Evolutionary conservation across 2,113 vertebrate genomes (phyloP), one percentile per base, ranked within the genome.

Genomic region (Syngnathus floridae): DNA sequence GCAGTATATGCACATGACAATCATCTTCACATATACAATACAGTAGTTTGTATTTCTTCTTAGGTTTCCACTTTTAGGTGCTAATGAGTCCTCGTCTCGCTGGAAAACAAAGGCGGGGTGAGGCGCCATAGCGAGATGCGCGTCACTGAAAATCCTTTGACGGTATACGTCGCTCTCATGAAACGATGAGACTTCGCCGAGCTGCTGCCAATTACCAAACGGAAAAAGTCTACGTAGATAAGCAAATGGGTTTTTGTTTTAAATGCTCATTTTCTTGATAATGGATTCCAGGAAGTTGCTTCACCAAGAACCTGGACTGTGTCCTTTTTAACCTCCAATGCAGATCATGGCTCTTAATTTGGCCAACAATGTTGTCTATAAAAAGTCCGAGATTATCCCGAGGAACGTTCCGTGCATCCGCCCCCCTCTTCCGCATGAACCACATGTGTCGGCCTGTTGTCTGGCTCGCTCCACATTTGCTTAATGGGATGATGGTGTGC

Each of bases 401-500:
- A 31, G 3, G 26, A 31, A 31, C 68, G 58, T 41, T 43, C 17
- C 70, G 56, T 68, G 64, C 14, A 63, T 70, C 57, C 61, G 66
- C 59, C 49, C 64, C 63, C 65, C 4, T 63, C 31, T 57, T 63
- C 68, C 59, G 76, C 70, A 12, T 40, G 6, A 48, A 64, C 46
- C n/a, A 52, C 38, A 61, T 43, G 37, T 41, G 37, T n/a, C 21
- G 35, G 21, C 70, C 64, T 65, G 66, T 55, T 66, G 72, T 57
- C 82, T 80, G 75, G 26, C 54, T 35, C 13, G 5, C 5, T 26
- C 51, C 82, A 89, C 78, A 88, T 87, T 86, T 77, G 76, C 77
- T 87, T 86, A 84, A 90, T 86, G 74, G 74, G 73, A 76, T 86
- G 87, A 88, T 79, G 69, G 65, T 87, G 79, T 80, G 76, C 86